Percentiles rank a stretch among this genome's conserved stretches.
These are phyloP conservation scores for Danio kyathit DNA, from an alignment of 2,797 vertebrate species.

Conservation along the genomic window DNA sequence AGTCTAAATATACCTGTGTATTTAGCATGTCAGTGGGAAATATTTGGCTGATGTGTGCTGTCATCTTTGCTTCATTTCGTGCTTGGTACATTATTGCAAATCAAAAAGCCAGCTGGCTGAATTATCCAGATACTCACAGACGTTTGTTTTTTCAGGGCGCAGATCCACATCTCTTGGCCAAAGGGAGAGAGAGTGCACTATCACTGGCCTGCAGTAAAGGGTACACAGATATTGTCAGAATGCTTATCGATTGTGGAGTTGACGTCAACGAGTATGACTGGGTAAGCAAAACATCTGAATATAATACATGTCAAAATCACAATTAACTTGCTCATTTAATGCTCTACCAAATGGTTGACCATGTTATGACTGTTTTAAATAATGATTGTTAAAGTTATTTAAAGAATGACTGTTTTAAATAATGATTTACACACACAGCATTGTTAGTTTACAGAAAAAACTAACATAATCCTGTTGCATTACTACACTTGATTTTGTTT, in stretches of 20 bases:
- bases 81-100: background rate
- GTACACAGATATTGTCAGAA: slow-evolving; percentile 97
- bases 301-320: background rate
- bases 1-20: background rate
- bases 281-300: slow-evolving; percentile 76
- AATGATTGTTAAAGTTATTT: too few species aligned
- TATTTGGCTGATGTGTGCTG: background rate
- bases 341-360: too few species aligned
- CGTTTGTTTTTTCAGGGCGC: slow-evolving; percentile 81
- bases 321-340: background rate
- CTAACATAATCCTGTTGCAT: too few species aligned
- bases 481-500: too few species aligned
- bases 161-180: slow-evolving; percentile 94
- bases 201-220: slow-evolving; percentile 97
- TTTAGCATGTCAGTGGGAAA: background rate
- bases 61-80: background rate
- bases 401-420: too few species aligned
- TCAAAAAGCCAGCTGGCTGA: background rate
- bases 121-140: background rate
- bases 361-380: too few species aligned
- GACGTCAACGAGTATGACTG: slow-evolving; percentile 98
- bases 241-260: slow-evolving; percentile 96
- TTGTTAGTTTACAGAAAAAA: too few species aligned
- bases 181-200: slow-evolving; percentile 94
- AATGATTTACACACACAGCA: too few species aligned